These are phyloP conservation scores for Anolis sagrei DNA, from an alignment of 2,113 vertebrate genomes.

Conservation along the genomic window DNA sequence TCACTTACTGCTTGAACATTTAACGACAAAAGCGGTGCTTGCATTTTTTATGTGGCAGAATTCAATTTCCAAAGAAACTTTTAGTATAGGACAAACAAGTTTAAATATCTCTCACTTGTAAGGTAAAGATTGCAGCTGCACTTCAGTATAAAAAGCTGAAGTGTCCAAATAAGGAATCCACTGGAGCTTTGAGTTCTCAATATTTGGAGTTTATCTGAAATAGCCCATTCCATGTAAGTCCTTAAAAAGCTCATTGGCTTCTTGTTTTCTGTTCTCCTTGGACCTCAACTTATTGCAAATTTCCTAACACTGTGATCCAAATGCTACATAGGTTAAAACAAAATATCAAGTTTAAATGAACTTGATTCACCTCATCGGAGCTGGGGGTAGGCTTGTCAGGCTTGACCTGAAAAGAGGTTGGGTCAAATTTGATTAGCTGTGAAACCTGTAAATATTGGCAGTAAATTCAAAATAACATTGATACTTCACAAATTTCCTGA, in stretches of 20 bases:
- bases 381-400: too few relatives aligned
- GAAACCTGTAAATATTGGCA: not conserved
- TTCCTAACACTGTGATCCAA: not conserved
- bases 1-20: conserved; percentile 21
- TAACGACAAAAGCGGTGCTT: not conserved
- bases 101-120: not conserved
- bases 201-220: not conserved
- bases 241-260: not conserved
- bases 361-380: not conserved
- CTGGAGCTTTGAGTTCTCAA: not conserved
- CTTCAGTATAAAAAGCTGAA: not conserved
- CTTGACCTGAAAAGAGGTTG: not conserved
- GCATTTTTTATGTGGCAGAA: not conserved
- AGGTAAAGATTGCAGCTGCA: not conserved
- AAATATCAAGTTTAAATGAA: not conserved
- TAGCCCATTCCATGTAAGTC: not conserved
- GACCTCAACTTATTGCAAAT: not conserved
- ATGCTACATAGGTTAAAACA: not conserved
- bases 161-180: not conserved
- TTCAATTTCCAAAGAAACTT: not conserved
- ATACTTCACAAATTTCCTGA: too few relatives aligned
- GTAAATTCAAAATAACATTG: not conserved
- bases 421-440: not conserved
- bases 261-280: not conserved
- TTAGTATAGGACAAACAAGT: not conserved